These are phyloP conservation scores for Cynodonichthys magdalenae DNA, from an alignment of 2,797 vertebrate species.

Conservation along the genomic window DNA sequence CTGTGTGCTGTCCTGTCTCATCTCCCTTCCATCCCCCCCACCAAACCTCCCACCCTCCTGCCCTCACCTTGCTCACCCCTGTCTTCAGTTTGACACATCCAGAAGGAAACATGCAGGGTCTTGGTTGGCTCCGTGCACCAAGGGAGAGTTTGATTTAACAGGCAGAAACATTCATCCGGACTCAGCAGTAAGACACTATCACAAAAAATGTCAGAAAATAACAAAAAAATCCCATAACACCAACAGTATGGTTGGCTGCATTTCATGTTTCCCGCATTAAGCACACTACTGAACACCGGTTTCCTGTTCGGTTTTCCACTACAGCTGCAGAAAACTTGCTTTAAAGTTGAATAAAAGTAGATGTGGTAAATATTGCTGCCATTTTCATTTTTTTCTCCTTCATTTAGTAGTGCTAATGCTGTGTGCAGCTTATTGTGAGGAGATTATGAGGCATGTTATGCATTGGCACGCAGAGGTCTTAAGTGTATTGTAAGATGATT, in stretches of 20 bases:
- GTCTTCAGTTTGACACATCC: slow-evolving; percentile 72
- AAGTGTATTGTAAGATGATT: slow-evolving; percentile 23
- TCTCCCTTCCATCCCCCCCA: slow-evolving; percentile 11
- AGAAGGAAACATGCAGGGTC: slow-evolving; percentile 69
- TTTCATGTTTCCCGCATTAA: slow-evolving; percentile 58
- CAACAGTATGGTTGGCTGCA: slow-evolving; percentile 60
- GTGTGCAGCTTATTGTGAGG: slow-evolving; percentile 12
- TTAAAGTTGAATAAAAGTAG: slow-evolving; percentile 17
- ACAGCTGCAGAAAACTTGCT: slow-evolving; percentile 25
- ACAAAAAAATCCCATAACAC: slow-evolving; percentile 62
- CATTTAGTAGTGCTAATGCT: slow-evolving; percentile 16
- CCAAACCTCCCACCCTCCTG: slow-evolving; percentile 33
- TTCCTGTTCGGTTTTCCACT: slow-evolving; percentile 48
- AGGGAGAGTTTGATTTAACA: slow-evolving; percentile 63
- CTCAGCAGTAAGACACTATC: slow-evolving; percentile 52
- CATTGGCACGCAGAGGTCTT: slow-evolving; percentile 10
- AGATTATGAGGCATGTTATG: slow-evolving; percentile 21
- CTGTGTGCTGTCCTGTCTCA: slow-evolving; percentile 51
- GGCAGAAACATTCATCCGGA: slow-evolving; percentile 52
- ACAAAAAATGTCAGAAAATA: slow-evolving; percentile 60
- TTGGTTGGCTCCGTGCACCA: slow-evolving; percentile 55
- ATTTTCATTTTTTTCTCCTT: slow-evolving; percentile 12
- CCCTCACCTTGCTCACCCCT: slow-evolving; percentile 65
- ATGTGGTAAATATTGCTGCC: slow-evolving; percentile 20
- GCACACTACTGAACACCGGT: slow-evolving; percentile 42